Conservation (phyloP, 2,797 vertebrate species). For the Myotis vivesi region DNA sequence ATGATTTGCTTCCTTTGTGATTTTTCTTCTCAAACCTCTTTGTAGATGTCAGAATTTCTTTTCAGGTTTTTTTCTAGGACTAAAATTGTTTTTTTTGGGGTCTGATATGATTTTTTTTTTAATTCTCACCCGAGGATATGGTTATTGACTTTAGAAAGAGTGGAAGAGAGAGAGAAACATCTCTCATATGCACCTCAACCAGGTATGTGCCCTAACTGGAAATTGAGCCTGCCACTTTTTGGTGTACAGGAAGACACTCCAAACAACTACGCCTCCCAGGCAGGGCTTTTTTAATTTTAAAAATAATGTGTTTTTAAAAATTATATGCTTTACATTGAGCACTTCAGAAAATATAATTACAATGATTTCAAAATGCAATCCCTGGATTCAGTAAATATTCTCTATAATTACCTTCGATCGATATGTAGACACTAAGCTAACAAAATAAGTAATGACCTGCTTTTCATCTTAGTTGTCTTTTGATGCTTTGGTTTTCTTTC, state of each 20-base stretch:
- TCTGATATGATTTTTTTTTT: not conserved
- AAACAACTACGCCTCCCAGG: not conserved
- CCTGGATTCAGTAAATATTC: conserved; percentile 32
- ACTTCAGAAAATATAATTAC: conserved; percentile 41
- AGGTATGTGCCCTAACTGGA: not conserved
- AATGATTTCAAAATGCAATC: conserved; percentile 55
- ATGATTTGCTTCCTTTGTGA: not conserved
- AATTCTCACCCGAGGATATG: not conserved
- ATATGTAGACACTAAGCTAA: conserved; percentile 22
- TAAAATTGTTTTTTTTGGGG: conserved; percentile 11
- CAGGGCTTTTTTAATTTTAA: not conserved
- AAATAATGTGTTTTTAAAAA: conserved; percentile 9
- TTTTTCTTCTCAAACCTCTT: conserved; percentile 1
- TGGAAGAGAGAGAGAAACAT: not conserved
- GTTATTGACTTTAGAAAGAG: not conserved
- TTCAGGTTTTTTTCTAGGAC: not conserved
- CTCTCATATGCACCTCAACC: not conserved
- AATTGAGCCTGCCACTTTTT: not conserved
- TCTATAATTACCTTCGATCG: conserved; percentile 38
- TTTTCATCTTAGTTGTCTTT: conserved; percentile 5
- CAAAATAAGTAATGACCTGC: not conserved
- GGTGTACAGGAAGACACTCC: not conserved
- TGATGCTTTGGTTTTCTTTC: not conserved
- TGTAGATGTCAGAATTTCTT: not conserved
- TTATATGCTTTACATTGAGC: conserved; percentile 32